Evolutionary conservation across 2,113 vertebrate species (phyloP).

Genomic region (Chionodraco myersi): DNA sequence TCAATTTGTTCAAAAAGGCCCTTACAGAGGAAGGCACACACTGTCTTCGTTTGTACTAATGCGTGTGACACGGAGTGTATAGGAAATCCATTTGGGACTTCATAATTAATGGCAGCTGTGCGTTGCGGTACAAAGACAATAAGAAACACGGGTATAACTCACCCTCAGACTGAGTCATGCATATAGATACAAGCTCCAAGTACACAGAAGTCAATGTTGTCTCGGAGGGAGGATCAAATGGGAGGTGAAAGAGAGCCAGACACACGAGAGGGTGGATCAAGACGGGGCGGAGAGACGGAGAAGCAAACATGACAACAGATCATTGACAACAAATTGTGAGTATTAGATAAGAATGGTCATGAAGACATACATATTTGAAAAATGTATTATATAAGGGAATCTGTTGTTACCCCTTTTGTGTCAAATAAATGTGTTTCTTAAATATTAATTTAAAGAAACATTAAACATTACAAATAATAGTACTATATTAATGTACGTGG

Average conservation of each 20-base stretch:
- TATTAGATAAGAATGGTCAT: not conserved
- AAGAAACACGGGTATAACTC: conserved; percentile 33
- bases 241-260: conserved; percentile 9
- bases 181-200: conserved; percentile 23
- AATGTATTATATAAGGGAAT: not conserved
- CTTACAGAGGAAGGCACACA: conserved; percentile 15
- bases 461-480: no score
- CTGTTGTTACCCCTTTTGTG: not conserved
- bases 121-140: conserved; percentile 35
- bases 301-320: not conserved
- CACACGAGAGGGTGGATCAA: not conserved
- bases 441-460: not conserved
- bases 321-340: not conserved
- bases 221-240: not conserved
- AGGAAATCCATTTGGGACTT: conserved; percentile 57
- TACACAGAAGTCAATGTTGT: conserved; percentile 6
- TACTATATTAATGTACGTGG: no score
- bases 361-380: not conserved
- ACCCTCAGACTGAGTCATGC: conserved; percentile 14
- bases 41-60: not conserved
- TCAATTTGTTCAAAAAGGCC: conserved; percentile 45
- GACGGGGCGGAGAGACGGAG: conserved; percentile 9
- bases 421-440: not conserved
- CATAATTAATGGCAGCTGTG: conserved; percentile 55
- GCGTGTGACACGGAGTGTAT: not conserved